phyloP scores from a whole-genome alignment of 2,113 vertebrate genomes.

The Leucosticte australis region DNA sequence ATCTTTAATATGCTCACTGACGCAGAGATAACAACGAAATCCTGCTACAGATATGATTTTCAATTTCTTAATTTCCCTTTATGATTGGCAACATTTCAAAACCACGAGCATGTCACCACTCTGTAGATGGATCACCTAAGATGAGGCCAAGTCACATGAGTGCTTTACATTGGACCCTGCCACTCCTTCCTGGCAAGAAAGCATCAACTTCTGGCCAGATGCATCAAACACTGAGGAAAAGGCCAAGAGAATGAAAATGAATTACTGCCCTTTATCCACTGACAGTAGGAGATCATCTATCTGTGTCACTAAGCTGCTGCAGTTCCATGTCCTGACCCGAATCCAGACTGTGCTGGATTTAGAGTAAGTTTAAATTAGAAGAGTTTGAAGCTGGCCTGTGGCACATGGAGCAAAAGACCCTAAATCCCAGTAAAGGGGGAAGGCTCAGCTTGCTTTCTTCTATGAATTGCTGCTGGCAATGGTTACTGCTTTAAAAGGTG shows the following conservation, averaged over 20 bases:
- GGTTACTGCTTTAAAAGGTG: neutral
- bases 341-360: neutral
- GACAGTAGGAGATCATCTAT: neutral
- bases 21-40: neutral
- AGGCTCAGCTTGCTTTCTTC: neutral
- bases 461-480: neutral
- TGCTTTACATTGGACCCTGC: neutral
- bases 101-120: rapidly evolving
- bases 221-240: neutral
- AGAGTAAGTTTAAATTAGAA: neutral
- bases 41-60: neutral
- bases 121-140: neutral
- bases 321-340: neutral
- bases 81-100: neutral
- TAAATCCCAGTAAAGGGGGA: neutral
- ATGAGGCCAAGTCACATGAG: neutral
- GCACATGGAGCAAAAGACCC: neutral
- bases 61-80: neutral
- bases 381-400: neutral
- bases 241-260: neutral
- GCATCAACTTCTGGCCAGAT: neutral
- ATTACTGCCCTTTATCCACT: neutral
- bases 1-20: neutral
- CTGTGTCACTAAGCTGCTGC: neutral
- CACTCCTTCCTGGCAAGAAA: neutral